Conservation (phyloP, 1,140 invertebrate species). For the Brachionus calyciflorus region DNA sequence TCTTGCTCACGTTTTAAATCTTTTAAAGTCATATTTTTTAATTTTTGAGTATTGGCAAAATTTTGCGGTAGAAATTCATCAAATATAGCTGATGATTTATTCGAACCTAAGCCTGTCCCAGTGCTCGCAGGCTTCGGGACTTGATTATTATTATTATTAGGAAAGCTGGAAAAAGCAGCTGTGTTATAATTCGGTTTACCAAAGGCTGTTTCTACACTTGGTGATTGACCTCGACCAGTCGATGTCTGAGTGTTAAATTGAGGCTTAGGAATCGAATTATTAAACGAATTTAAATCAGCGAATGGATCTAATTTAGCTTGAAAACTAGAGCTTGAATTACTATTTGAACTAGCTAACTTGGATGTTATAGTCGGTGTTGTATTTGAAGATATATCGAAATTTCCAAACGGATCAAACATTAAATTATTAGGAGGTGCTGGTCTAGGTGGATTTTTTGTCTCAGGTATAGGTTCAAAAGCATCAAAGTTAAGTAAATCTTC, state of each 20-base stretch:
- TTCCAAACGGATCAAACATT: slow-evolving; percentile 35
- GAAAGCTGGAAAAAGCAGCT: not conserved
- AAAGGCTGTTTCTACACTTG: not conserved
- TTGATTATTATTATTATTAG: not conserved
- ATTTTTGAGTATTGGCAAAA: slow-evolving; percentile 28
- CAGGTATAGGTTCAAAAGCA: not conserved
- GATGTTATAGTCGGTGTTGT: too few relatives aligned
- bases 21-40: slow-evolving; percentile 32
- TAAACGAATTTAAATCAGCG: slow-evolving; percentile 18
- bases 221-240: not conserved
- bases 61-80: slow-evolving; percentile 33
- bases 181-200: slow-evolving; percentile 15
- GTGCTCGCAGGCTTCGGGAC: not conserved
- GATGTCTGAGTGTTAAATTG: not conserved
- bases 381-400: slow-evolving; percentile 9
- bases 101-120: not conserved
- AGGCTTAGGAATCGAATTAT: not conserved
- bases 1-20: slow-evolving; percentile 35
- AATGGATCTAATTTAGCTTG: slow-evolving; percentile 14
- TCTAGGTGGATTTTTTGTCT: slow-evolving; percentile 11
- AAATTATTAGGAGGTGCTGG: not conserved
- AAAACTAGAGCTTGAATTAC: not conserved
- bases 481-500: slow-evolving; percentile 23
- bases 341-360: not conserved
- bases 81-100: slow-evolving; percentile 24